These are phyloP conservation scores for Xiphophorus couchianus DNA, from an alignment of 2,113 vertebrate species.

Conservation along the genomic window DNA sequence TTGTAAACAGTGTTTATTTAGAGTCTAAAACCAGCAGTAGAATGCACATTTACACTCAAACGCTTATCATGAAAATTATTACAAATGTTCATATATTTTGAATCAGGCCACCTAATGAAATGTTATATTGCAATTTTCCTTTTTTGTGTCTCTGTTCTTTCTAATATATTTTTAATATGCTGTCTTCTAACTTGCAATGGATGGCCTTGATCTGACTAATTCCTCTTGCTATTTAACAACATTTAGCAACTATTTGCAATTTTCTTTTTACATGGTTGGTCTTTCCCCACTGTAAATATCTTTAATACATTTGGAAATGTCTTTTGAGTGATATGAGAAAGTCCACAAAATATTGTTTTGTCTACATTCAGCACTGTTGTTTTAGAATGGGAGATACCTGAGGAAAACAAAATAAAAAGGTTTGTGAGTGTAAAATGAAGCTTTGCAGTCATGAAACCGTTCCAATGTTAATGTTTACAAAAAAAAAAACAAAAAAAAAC, in stretches of 20 bases:
- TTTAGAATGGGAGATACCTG: neutral
- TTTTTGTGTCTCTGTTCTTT: neutral
- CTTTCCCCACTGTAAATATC: neutral
- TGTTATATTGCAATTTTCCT: neutral
- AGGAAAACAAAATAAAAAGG: neutral
- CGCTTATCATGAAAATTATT: neutral
- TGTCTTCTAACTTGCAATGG: too few species aligned
- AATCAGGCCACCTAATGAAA: too few species aligned
- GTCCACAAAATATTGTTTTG: neutral
- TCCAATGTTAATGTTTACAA: neutral
- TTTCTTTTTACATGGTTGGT: neutral
- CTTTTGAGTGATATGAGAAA: neutral
- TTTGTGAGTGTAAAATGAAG: slow-evolving; percentile 7
- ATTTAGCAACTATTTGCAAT: neutral
- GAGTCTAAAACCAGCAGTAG: neutral
- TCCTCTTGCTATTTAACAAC: too few species aligned
- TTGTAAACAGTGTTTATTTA: neutral
- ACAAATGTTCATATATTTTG: neutral
- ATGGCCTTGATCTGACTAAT: too few species aligned
- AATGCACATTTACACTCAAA: neutral
- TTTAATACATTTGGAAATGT: neutral
- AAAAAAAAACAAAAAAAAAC: too few species aligned
- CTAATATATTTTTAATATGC: too few species aligned
- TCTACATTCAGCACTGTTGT: neutral
- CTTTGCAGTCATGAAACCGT: neutral